Conservation (phyloP, 2,888 invertebrate genomes). For the Andricus quercusramuli region DNA sequence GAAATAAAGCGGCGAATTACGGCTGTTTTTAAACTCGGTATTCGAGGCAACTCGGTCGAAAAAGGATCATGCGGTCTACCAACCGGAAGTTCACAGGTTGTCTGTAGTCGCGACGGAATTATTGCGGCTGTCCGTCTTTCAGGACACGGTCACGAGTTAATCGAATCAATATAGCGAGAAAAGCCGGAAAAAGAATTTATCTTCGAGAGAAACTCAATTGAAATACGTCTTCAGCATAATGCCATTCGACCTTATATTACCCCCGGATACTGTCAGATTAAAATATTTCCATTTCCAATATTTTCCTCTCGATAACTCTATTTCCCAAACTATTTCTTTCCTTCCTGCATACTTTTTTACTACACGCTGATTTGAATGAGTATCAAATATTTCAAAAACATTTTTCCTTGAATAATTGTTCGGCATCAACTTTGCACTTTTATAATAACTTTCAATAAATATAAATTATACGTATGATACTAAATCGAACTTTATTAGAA, state of each 20-base stretch:
- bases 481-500: no score
- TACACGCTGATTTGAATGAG: background rate
- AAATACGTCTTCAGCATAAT: conserved; percentile 15
- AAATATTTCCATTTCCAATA: conserved; percentile 37
- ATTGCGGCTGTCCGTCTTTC: conserved; percentile 28
- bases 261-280: conserved; percentile 5
- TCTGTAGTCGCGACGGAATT: conserved; percentile 18
- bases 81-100: conserved; percentile 34
- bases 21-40: conserved; percentile 8
- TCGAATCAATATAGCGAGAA: conserved; percentile 32
- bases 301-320: conserved; percentile 7
- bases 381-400: background rate
- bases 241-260: background rate
- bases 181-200: conserved; percentile 24
- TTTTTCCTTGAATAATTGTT: background rate
- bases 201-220: conserved; percentile 13
- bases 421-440: background rate
- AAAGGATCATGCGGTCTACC: conserved; percentile 21
- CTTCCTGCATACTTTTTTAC: background rate
- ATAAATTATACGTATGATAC: no score
- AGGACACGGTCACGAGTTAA: conserved; percentile 27
- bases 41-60: background rate
- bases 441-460: background rate
- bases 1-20: conserved; percentile 30
- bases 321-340: background rate